Conservation (phyloP, 2,888 invertebrate species). For the Fragum fragum region DNA sequence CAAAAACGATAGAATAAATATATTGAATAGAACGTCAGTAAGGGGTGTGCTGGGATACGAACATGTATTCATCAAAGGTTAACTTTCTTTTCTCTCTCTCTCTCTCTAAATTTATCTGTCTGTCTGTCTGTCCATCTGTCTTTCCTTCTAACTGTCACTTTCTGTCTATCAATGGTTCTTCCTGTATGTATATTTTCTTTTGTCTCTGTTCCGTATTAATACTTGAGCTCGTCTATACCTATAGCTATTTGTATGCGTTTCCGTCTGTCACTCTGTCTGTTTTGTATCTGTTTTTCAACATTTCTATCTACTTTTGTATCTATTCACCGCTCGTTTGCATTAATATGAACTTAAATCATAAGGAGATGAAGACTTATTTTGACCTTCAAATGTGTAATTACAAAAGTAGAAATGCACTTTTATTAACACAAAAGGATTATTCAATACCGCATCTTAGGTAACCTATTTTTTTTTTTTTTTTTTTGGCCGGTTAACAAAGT, state of each 20-base stretch:
- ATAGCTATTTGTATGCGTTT: not conserved
- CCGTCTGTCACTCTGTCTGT: not conserved
- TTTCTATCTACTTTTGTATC: not conserved
- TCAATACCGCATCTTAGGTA: no score
- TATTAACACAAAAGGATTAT: no score
- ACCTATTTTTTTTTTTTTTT: no score
- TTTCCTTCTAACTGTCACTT: not conserved
- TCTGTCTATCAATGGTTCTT: not conserved
- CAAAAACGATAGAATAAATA: no score
- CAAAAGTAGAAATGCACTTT: no score
- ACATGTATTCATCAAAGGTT: constrained; percentile 3
- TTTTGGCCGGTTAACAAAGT: no score
- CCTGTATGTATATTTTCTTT: not conserved
- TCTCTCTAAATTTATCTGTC: not conserved
- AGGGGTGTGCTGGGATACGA: no score
- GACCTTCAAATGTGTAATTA: no score
- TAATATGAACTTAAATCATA: no score
- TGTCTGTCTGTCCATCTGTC: constrained; percentile 11
- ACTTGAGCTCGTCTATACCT: not conserved
- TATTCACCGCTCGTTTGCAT: not conserved
- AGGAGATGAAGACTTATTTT: no score
- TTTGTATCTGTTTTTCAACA: not conserved
- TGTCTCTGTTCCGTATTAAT: not conserved
- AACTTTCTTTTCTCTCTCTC: not conserved
- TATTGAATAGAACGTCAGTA: no score